Evolutionary conservation across 2,113 vertebrate genomes (phyloP), one percentile per base, ranked within the genome.

Genomic region (Onychorhynchus coronatus): DNA sequence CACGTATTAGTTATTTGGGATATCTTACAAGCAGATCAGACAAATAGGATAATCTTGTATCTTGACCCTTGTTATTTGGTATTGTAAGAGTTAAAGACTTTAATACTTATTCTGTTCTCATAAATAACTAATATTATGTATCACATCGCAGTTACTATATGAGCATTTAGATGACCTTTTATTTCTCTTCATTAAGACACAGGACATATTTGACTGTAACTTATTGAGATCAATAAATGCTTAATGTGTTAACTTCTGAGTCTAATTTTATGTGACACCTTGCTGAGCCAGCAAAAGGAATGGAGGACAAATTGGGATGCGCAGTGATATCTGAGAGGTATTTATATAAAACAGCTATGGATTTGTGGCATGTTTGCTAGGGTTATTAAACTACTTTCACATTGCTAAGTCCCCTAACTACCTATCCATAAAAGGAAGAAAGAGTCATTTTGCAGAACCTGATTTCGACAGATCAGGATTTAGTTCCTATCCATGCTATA

Each of bases 141-240:
- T 74, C 31, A 28, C n/a, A 41, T 75, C 5, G 4, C 28, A 74
- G 35, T 66, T 80, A 84, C 30, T 74, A 9, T 37, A 28, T 47
- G 30, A 83, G 8, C 62, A 59, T 59, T 83, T 74, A 84, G 39
- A 46, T 81, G 50, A 92, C 63, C 50, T 88, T 90, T 71, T 63
- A 35, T 49, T 93, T 95, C 47, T 93, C 47, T 80, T 90, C 74
- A 90, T 91, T 93, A 90, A 88, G 82, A 59, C 12, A 55, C 28
- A 70, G 49, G 30, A 61, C 75, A 47, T 84, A 91, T 93, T 95
- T 88, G 59, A 74, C 79, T 61, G 65, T 80, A 86, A 92, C 47
- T 88, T 83, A 92, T 6, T 83, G 79, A 93, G 92, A 95, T 93
- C 96, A 86, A 94, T 97, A 96, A 93, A 93, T 86, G 75, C 56